Conservation (phyloP, 2,888 invertebrate genomes). For the Deladenus siricidicola region DNA sequence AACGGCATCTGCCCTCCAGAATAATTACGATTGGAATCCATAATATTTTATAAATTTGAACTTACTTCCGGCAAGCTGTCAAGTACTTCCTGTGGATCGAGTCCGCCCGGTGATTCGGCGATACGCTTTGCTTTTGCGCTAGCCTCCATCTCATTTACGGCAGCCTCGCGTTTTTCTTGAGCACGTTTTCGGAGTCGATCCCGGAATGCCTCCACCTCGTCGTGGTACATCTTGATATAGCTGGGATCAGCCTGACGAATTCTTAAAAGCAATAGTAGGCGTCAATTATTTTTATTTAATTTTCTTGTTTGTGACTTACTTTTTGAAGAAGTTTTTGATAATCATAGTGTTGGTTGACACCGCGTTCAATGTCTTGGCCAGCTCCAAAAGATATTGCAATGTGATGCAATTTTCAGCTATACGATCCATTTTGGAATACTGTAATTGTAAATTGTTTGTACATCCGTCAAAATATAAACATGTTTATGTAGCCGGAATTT, state of each 20-base stretch:
- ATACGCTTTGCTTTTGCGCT: slow-evolving; percentile 66
- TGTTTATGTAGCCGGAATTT: no score
- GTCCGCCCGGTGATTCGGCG: slow-evolving; percentile 87
- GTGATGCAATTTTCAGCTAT: slow-evolving; percentile 89
- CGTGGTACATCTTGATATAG: slow-evolving; percentile 85
- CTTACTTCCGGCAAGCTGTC: slow-evolving; percentile 77
- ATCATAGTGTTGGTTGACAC: slow-evolving; percentile 41
- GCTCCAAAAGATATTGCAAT: slow-evolving; percentile 93
- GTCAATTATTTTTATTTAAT: no score
- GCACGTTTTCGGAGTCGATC: slow-evolving; percentile 65
- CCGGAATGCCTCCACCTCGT: slow-evolving; percentile 81
- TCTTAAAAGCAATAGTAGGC: slow-evolving; percentile 60
- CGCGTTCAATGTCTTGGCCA: slow-evolving; percentile 66
- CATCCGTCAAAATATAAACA: no score
- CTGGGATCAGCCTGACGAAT: slow-evolving; percentile 86
- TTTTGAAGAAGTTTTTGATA: slow-evolving; percentile 50
- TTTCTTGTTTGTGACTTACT: no score
- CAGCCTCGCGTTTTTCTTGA: slow-evolving; percentile 53
- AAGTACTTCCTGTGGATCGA: slow-evolving; percentile 94
- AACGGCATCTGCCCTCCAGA: no score
- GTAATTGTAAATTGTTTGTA: no score
- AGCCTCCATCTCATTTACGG: slow-evolving; percentile 74
- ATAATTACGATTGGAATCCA: slow-evolving; percentile 21
- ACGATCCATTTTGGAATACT: slow-evolving; percentile 90
- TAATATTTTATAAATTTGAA: slow-evolving; percentile 1